Evolutionary conservation across 2,113 vertebrate genomes (phyloP), one percentile per base, ranked within the genome.

Genomic region (Bothrops jararaca): DNA sequence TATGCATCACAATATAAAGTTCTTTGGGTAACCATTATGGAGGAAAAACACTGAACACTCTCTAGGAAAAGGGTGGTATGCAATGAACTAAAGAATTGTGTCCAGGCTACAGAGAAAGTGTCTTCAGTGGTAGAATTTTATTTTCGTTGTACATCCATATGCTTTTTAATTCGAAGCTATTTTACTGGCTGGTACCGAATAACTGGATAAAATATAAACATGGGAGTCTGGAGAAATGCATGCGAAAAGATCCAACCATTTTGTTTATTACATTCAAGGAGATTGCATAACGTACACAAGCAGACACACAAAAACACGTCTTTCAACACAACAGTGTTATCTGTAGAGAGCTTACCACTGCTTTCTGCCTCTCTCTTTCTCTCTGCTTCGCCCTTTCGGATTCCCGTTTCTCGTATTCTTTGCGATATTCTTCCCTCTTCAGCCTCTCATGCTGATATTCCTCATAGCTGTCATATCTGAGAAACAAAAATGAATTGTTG

Each of bases 381-480:
- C 98, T 98, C 97, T 99, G 99, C 96, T 98, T 99, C 94, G 98
- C 98, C 97, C 98, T 97, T 96, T 99, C 99, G 42, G 98, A 98
- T 97, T 99, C 99, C 95, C 98, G 98, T 97, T 99, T 99, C 98
- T 99, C 98, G 95, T 98, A 98, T 96, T 99, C 98, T 96, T 97
- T 98, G 94, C 97, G 98, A 95, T 99, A 98, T 96, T 99, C 99
- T 97, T 99, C 99, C 97, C 98, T 98, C 98, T 98, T 99, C 97
- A 99, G 98, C 97, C 98, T 98, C 97, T 99, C 99, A 56, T 99
- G 98, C 97, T 99, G 98, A 98, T 99, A 99, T 80, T 99, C 98
- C 97, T 99, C 99, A 89, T 99, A 99, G 98, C 98, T 99, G 98
- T 99, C 98, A 96, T 99, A 99, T 98, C 99, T 98, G 96, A 94